Conservation (phyloP, 2,113 vertebrate genomes). For the Engraulis encrasicolus region DNA sequence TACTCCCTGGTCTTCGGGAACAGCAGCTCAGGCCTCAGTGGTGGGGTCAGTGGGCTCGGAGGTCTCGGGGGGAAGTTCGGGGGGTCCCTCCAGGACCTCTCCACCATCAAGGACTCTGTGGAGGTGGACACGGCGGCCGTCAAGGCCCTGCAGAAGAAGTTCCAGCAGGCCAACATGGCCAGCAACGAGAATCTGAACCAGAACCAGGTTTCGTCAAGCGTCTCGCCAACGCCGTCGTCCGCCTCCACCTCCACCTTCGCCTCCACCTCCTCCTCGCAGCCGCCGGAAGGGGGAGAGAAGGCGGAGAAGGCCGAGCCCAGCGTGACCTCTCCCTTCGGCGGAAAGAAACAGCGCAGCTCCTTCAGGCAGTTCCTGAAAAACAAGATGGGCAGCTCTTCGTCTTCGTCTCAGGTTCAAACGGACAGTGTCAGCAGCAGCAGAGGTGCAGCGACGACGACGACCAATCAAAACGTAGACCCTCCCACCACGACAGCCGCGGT, state of each 20-base stretch:
- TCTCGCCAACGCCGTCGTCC: constrained; percentile 26
- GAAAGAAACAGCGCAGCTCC: constrained; percentile 69
- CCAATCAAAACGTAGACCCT: constrained; percentile 21
- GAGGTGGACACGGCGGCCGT: background rate
- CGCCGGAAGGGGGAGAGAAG: constrained; percentile 37
- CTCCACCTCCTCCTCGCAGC: no score
- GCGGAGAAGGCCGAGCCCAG: constrained; percentile 50
- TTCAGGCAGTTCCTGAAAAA: constrained; percentile 70
- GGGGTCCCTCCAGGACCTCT: constrained; percentile 72
- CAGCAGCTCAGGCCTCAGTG: no score
- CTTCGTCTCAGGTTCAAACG: background rate
- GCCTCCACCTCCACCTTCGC: no score
- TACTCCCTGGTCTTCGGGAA: constrained; percentile 87
- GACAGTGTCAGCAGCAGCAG: background rate
- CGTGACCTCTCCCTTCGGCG: constrained; percentile 28
- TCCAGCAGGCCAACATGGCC: constrained; percentile 24
- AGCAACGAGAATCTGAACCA: constrained; percentile 23
- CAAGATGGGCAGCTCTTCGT: constrained; percentile 29
- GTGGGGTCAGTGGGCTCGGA: constrained; percentile 38
- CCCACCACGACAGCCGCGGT: constrained; percentile 34
- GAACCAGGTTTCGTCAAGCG: background rate
- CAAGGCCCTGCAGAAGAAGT: constrained; percentile 49
- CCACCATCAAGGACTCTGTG: constrained; percentile 42
- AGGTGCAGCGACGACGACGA: constrained; percentile 24
- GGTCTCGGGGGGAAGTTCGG: constrained; percentile 50